Percentiles rank a stretch among this genome's conserved stretches.
phyloP scores from a whole-genome alignment of 2,888 invertebrate species.

The Zhuqinia jingwanae region DNA sequence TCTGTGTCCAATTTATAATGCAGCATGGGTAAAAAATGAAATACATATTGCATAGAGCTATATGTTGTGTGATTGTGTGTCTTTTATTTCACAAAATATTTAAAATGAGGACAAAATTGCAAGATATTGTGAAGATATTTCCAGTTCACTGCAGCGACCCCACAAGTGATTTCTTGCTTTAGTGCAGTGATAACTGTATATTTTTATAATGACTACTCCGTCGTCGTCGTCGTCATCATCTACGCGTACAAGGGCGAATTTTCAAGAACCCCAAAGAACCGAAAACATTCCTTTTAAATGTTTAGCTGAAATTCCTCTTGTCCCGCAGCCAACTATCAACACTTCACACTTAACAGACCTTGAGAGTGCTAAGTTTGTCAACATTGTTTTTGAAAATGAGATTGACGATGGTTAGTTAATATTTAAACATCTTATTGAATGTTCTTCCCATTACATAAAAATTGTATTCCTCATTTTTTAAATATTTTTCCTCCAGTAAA shows the following conservation, averaged over 20 bases:
- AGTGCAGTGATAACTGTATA: neutral
- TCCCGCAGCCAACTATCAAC: slow-evolving; percentile 11
- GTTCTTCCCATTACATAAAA: neutral
- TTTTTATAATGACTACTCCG: neutral
- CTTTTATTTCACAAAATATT: no score
- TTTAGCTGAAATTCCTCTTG: slow-evolving; percentile 17
- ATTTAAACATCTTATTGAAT: slow-evolving; percentile 11
- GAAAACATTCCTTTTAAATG: slow-evolving; percentile 1
- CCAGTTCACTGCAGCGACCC: no score
- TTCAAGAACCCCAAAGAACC: neutral
- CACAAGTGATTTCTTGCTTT: neutral
- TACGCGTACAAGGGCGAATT: neutral
- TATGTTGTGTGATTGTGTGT: no score
- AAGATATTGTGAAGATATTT: no score
- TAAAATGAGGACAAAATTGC: no score
- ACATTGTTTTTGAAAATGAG: slow-evolving; percentile 35
- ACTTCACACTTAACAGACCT: neutral
- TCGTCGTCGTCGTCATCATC: neutral
- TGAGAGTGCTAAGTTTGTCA: slow-evolving; percentile 21
- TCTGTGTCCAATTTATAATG: no score
- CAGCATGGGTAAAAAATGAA: no score
- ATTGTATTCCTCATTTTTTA: no score
- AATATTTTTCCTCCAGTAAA: neutral
- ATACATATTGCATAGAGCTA: no score
- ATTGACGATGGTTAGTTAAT: neutral